Percentiles rank a stretch among this genome's conserved stretches.
These are phyloP conservation scores for Champsocephalus esox DNA, from an alignment of 2,797 vertebrate species.

Conservation along the genomic window DNA sequence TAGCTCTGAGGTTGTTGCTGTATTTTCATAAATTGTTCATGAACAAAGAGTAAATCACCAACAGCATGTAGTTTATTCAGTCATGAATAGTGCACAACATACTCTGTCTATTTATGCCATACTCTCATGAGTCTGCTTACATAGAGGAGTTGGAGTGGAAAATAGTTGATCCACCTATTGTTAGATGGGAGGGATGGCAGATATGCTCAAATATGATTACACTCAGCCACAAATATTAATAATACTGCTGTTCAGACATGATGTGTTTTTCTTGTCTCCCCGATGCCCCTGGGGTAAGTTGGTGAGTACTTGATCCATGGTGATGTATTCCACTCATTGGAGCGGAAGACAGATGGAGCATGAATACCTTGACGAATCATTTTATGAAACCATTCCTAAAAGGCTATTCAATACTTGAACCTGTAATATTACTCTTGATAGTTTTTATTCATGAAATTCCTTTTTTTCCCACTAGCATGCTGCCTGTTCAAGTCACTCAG, in stretches of 20 bases:
- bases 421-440: conserved; percentile 3
- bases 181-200: conserved; percentile 28
- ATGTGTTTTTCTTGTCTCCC: conserved; percentile 27
- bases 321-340: conserved; percentile 20
- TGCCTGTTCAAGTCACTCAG: conserved; percentile 39
- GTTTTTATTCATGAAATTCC: conserved; percentile 11
- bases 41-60: conserved; percentile 78
- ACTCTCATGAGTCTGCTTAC: conserved; percentile 46
- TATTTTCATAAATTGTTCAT: conserved; percentile 84
- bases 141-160: conserved; percentile 35
- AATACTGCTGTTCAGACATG: conserved; percentile 17
- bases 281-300: conserved; percentile 20
- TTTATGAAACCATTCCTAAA: conserved; percentile 8
- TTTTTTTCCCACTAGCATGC: neutral
- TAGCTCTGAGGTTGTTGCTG: conserved; percentile 73
- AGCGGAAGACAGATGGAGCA: conserved; percentile 15
- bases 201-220: conserved; percentile 30
- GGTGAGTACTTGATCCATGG: conserved; percentile 24
- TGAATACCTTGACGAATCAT: conserved; percentile 18
- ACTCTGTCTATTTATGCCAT: conserved; percentile 65
- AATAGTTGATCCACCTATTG: conserved; percentile 35
- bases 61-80: conserved; percentile 68
- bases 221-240: conserved; percentile 12
- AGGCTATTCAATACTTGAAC: conserved; percentile 1
- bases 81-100: conserved; percentile 81